Evolutionary conservation across 1,140 invertebrate genomes (phyloP).

Genomic region (Euwallacea similis): DNA sequence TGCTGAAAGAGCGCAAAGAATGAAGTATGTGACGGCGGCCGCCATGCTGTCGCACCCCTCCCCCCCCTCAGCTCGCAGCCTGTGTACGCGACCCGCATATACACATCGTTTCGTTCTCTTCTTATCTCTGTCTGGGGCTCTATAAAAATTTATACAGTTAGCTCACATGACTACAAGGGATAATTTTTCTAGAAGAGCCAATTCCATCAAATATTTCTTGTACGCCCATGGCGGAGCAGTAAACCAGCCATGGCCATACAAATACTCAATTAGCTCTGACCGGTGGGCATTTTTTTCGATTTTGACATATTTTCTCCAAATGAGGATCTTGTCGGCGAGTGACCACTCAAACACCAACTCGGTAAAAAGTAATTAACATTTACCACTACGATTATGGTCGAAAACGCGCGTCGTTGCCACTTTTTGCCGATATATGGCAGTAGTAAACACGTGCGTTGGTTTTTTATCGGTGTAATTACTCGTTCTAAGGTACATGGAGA

Average conservation of each 20-base stretch:
- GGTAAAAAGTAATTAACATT: slow-evolving; percentile 28
- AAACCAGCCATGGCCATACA: slow-evolving; percentile 49
- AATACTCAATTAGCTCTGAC: slow-evolving; percentile 49
- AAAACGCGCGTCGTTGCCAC: slow-evolving; percentile 12
- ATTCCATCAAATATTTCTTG: not conserved
- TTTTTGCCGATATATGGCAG: slow-evolving; percentile 16
- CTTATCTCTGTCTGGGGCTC: slow-evolving; percentile 47
- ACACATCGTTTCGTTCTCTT: slow-evolving; percentile 46
- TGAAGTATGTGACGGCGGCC: slow-evolving; percentile 55
- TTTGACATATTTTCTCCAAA: slow-evolving; percentile 35
- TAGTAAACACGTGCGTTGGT: slow-evolving; percentile 13
- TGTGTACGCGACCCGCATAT: slow-evolving; percentile 52
- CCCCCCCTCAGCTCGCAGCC: slow-evolving; percentile 39
- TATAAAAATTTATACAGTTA: slow-evolving; percentile 31
- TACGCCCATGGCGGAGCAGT: slow-evolving; percentile 5
- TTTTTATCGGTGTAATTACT: not conserved
- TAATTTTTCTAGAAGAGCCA: not conserved
- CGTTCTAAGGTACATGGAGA: not conserved
- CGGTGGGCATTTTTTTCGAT: slow-evolving; percentile 38
- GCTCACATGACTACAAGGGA: slow-evolving; percentile 12
- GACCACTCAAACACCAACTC: slow-evolving; percentile 26
- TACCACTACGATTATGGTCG: slow-evolving; percentile 22
- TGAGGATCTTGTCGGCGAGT: slow-evolving; percentile 19
- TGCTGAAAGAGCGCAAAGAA: slow-evolving; percentile 55
- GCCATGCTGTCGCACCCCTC: slow-evolving; percentile 53